Evolutionary conservation across 2,888 invertebrate genomes (phyloP).

Genomic region (Penaeus monodon): DNA sequence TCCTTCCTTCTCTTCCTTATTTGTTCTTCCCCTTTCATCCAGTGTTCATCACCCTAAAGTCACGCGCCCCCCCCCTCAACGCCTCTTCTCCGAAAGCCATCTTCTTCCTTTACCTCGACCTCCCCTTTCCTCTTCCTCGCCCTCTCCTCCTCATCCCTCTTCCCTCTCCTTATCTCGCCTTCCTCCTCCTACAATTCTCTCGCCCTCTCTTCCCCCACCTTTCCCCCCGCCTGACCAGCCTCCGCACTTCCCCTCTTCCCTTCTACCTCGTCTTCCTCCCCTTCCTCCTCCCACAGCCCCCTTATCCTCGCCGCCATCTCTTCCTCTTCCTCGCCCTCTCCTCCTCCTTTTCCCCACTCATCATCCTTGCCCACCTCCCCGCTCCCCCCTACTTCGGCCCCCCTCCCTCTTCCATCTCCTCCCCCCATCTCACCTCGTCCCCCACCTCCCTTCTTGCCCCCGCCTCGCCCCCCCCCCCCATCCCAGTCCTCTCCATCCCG

Average conservation of each 20-base stretch:
- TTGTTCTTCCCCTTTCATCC: background rate
- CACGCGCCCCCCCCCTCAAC: background rate
- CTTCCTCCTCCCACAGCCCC: too few species aligned
- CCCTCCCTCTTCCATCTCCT: background rate
- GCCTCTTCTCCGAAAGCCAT: background rate
- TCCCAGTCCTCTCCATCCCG: background rate
- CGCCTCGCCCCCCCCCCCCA: too few species aligned
- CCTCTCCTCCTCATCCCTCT: background rate
- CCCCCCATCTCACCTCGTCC: background rate
- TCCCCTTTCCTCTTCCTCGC: background rate
- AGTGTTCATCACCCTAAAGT: background rate
- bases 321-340: too few species aligned
- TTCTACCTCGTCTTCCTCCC: too few species aligned
- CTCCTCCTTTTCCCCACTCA: too few species aligned
- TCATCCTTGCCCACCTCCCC: too few species aligned
- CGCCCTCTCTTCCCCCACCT: too few species aligned
- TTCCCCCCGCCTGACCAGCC: too few species aligned
- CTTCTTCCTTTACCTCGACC: background rate
- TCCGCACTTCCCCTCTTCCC: too few species aligned
- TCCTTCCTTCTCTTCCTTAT: too few species aligned
- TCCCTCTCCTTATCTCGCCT: background rate
- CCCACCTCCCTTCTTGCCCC: too few species aligned
- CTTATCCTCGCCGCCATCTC: background rate
- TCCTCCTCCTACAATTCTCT: background rate
- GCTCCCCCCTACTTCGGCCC: too few species aligned